Evolutionary conservation across 2,797 vertebrate genomes (phyloP), one percentile per base, ranked within the genome.

Genomic region (Menidia menidia): DNA sequence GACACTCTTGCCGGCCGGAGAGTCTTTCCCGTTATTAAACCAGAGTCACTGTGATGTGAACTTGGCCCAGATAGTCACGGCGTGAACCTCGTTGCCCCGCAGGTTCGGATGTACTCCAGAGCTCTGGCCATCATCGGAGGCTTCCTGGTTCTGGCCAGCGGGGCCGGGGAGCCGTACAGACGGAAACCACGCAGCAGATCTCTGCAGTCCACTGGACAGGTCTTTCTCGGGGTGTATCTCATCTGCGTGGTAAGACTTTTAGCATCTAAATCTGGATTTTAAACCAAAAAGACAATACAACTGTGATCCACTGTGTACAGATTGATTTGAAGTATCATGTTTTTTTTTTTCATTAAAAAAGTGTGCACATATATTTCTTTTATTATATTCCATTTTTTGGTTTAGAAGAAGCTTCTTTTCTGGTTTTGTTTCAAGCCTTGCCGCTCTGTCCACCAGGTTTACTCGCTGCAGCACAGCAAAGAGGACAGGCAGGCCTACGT

Each of bases 31-130:
- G 30, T 44, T 55, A 4, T 51, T 59, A 35, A 7, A 3, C 2
- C 32, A 43, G 11, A 39, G 35, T 9, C 0, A 12, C 32, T 18
- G 18, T 31, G 10, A 4, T 3, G 39, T 19, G 60, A 35, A 63
- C 0, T 5, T 4, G 7, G 12, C 13, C 1, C n/a, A 14, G 19
- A 3, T 56, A 42, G 4, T 58, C 5, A 52, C 13, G 51, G 39
- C 19, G 14, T 56, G 43, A 58, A 3, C 4, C 3, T 52, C 60
- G 39, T 75, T 55, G 3, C 4, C 16, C 68, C 68, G 31, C 82
- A 96, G 95, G 97, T 99, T 10, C 92, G 97, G 16, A 98, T 99
- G 97, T 97, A 98, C 79, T 99, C 97, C 2, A 93, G 96, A 65
- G 96, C 95, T 1, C 91, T 98, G 70, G 97, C 96, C 72, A 93